These are phyloP conservation scores for Salarias fasciatus DNA, from an alignment of 2,797 vertebrate genomes.

Conservation along the genomic window DNA sequence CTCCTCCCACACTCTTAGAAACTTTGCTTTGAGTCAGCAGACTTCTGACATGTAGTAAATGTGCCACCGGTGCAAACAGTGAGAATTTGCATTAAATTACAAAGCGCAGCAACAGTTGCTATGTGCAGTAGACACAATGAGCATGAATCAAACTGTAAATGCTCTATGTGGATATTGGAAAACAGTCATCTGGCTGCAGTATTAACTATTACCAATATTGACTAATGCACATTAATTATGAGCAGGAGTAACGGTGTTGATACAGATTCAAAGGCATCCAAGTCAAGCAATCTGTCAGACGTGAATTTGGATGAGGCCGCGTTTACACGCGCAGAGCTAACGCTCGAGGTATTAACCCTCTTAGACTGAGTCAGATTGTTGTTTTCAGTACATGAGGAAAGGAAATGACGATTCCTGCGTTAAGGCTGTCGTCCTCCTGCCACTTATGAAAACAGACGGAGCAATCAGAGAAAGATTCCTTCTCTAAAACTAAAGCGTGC, in stretches of 20 bases:
- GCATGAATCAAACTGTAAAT: no score
- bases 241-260: not conserved
- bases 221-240: not conserved
- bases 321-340: constrained; percentile 35
- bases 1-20: no score
- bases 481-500: constrained; percentile 13
- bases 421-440: constrained; percentile 46
- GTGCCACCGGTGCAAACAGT: no score
- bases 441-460: constrained; percentile 36
- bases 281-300: constrained; percentile 17
- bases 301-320: constrained; percentile 8
- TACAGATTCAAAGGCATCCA: constrained; percentile 1
- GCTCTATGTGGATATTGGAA: no score
- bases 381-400: constrained; percentile 34
- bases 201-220: no score
- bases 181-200: no score
- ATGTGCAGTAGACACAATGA: no score
- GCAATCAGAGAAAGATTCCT: constrained; percentile 6
- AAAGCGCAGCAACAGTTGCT: no score
- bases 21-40: no score
- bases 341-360: constrained; percentile 46
- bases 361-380: constrained; percentile 31
- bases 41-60: no score
- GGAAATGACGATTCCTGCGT: constrained; percentile 41
- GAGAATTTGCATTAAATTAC: no score